Evolutionary conservation across 1,140 invertebrate species (phyloP), one percentile per base, ranked within the genome.

Genomic region (Trialeurodes vaporariorum): DNA sequence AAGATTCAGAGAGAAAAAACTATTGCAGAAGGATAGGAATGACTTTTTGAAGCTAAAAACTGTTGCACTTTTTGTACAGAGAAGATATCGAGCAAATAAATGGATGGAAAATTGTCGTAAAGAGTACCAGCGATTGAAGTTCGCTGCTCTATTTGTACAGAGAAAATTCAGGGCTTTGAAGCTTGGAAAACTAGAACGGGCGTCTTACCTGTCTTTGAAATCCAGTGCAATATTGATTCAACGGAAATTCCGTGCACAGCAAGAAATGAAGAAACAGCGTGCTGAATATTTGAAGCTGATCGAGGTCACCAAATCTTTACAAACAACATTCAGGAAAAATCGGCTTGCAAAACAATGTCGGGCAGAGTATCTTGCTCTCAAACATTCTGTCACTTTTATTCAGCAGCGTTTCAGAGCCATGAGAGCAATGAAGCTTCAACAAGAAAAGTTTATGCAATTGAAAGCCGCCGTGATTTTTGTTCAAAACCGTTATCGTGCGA

Each of bases 141-240:
- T 1, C 0, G n/a, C 62, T 59, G n/a, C 60, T 21, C 49, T 71
- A 59, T 40, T 68, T 61, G 74, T 87, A 59, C 86, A 87, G 68
- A 82, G 80, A 70, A 79, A 79, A 68, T 83, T 77, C 65, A 79
- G 82, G 49, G 81, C 81, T 69, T 82, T 76, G 72, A 61, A 80
- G n/a, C 76, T 75, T 12, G 80, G 80, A 27, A 81, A 72, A 70
- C 25, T 64, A 9, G 67, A 77, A 60, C 61, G 71, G 34, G 11
- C 62, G 64, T 49, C 68, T 49, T 80, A 69, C 64, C 5, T 77
- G 13, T 69, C 68, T 58, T 72, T 77, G 0, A 77, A 71, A 74
- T 75, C 68, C 1, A 74, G 79, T 1, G 72, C 73, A 22, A 64
- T 78, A 2, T 72, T 70, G 68, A 70, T 71, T 25, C 72, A 72